Evolutionary conservation across 2,113 vertebrate species (phyloP), one percentile per base, ranked within the genome.

Genomic region (Psettodes erumei): DNA sequence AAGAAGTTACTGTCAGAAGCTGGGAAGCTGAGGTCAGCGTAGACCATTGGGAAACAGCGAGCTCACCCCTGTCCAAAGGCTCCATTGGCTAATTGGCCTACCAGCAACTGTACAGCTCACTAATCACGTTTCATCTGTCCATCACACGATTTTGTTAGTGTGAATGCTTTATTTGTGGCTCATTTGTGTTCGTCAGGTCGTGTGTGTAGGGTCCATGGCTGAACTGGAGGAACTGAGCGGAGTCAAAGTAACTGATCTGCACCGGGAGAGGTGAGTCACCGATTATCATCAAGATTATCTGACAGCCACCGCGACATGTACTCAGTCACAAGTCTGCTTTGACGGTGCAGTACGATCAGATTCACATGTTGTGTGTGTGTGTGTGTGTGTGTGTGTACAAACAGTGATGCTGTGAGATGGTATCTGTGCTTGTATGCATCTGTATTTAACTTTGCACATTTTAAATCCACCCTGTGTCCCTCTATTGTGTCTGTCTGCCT

Each of bases 191-290:
- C 79, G 50, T 43, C 90, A 99, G 98, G 95, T 99, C 30, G 96
- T 99, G 66, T 99, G 97, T 84, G 15, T 99, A 45, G 97, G 97
- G 8, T 99, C 98, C 32, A 11, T 96, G 23, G 93, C 91, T 28
- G 97, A 99, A 63, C 86, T 99, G 87, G 96, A 98, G 86, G 96
- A 97, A 65, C 89, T 98, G 32, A 93, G 94, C 0, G 96, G 96
- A 88, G 84, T 83, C 40, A 98, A 95, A 94, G 77, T 97, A 65
- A 93, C 95, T 0, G 98, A 99, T 94, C 95, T 99, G 64, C 98
- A 99, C 88, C 94, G 98, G 83, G 98, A 99, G 88, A 98, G 92
- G 98, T 99, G 67, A 87, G 94, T 94, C 87, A 83, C 60, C n/a
- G n/a, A n/a, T 12, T 70, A 76, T 79, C 42, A 30, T 21, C 0